Evolutionary conservation across 2,888 invertebrate species (phyloP), one percentile per base, ranked within the genome.

Genomic region (Cremastinae sp.): DNA sequence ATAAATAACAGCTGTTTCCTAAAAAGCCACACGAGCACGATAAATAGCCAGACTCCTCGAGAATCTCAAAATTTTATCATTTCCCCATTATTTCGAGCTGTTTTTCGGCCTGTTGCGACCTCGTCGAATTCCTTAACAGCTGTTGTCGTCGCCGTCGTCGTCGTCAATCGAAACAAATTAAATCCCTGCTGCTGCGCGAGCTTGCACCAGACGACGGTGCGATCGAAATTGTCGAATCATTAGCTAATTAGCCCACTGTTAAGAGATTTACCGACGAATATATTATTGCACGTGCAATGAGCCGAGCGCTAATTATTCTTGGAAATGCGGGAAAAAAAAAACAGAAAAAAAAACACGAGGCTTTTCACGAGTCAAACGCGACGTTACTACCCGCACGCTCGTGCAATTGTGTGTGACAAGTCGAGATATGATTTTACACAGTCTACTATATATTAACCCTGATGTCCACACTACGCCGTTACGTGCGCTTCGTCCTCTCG

Each of bases 81-180:
- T 41, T 41, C 2, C 28, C 2, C 2, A 28, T 3, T 3, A 28
- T 3, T 28, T 28, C 28, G 28, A 28, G 28, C 28, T 28, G 28
- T 28, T 28, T 28, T 28, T 28, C 28, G 28, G 1, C 4, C 14
- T 12, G 4, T 12, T 12, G 14, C 12, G 45, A 12, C 2, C 14
- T 56, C 41, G 28, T 16, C 22, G 28, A 54, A 22, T 69, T 38
- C 20, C 45, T 70, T 54, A 72, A 65, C 72, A 72, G 72, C 72
- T 72, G 72, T 72, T 72, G 58, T 16, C 58, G 72, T n/a, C n/a
- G n/a, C n/a, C n/a, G n/a, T n/a, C n/a, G 41, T 22, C 49, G 12
- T n/a, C 22, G 51, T 8, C 51, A 38, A 28, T 20, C 43, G 43
- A 18, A 34, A 4, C 41, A 28, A 28, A 16, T 20, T n/a, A 28